Percentiles rank a stretch among this genome's conserved stretches.
Conservation (phyloP, 2,888 invertebrate species). For the Melitaea athalia region DNA sequence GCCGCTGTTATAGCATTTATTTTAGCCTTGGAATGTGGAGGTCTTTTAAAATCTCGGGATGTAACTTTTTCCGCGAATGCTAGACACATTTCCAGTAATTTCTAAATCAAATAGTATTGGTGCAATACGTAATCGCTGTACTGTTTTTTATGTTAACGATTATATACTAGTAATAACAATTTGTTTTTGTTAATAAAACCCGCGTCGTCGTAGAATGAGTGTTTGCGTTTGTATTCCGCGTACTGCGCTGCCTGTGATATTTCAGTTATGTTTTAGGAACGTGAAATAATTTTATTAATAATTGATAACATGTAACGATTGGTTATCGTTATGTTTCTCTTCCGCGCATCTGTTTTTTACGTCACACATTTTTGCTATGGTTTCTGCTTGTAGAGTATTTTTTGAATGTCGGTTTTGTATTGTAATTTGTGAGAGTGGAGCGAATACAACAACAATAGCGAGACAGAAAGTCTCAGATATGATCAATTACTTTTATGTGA, state of each 20-base stretch:
- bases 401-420: slow-evolving; percentile 37
- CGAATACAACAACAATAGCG: slow-evolving; percentile 48
- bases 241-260: no score
- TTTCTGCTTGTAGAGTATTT: slow-evolving; percentile 30
- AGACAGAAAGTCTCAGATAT: slow-evolving; percentile 50
- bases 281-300: neutral
- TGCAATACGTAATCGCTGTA: no score
- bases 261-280: no score
- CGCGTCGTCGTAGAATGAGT: no score
- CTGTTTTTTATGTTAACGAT: no score
- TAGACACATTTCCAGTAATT: neutral
- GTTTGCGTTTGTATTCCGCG: no score
- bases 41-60: neutral
- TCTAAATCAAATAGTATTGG: no score
- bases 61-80: neutral
- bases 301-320: neutral
- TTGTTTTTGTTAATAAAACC: no score
- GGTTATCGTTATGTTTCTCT: neutral
- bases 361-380: slow-evolving; percentile 17
- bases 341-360: neutral
- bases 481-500: slow-evolving; percentile 50
- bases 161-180: no score
- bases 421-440: slow-evolving; percentile 44
- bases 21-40: neutral
- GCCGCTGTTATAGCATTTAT: neutral